These are phyloP conservation scores for Nesidiocoris tenuis DNA, from an alignment of 2,888 invertebrate genomes.

Conservation along the genomic window DNA sequence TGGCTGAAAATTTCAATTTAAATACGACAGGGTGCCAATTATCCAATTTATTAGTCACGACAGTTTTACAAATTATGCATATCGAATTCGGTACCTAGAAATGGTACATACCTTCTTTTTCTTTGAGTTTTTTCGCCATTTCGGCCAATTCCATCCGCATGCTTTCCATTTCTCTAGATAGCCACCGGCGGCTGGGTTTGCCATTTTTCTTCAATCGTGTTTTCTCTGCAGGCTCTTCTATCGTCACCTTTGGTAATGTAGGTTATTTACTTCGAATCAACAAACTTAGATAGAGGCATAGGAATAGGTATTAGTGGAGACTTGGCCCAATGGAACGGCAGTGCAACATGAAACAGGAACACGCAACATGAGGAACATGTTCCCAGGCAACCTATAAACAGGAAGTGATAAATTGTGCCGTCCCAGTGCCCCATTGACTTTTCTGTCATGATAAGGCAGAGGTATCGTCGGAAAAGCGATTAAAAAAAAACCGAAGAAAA, in stretches of 20 bases:
- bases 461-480: too few species aligned
- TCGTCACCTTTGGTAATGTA: slow-evolving; percentile 10
- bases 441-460: background rate
- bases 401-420: background rate
- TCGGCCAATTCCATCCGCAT: slow-evolving; percentile 39
- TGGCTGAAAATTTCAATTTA: slow-evolving; percentile 6
- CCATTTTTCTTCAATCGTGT: slow-evolving; percentile 39
- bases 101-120: slow-evolving; percentile 41
- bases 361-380: background rate
- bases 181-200: slow-evolving; percentile 46
- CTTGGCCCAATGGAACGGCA: too few species aligned
- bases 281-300: too few species aligned
- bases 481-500: too few species aligned
- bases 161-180: slow-evolving; percentile 45
- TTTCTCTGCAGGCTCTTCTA: slow-evolving; percentile 22
- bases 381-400: background rate
- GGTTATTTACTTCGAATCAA: background rate
- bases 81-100: background rate
- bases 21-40: background rate
- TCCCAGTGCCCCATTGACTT: background rate
- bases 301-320: too few species aligned
- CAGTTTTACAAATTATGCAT: background rate
- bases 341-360: too few species aligned
- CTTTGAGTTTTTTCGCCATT: slow-evolving; percentile 41
- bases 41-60: too few species aligned